Evolutionary conservation across 2,888 invertebrate species (phyloP).

Genomic region (Andrena haemorrhoa): DNA sequence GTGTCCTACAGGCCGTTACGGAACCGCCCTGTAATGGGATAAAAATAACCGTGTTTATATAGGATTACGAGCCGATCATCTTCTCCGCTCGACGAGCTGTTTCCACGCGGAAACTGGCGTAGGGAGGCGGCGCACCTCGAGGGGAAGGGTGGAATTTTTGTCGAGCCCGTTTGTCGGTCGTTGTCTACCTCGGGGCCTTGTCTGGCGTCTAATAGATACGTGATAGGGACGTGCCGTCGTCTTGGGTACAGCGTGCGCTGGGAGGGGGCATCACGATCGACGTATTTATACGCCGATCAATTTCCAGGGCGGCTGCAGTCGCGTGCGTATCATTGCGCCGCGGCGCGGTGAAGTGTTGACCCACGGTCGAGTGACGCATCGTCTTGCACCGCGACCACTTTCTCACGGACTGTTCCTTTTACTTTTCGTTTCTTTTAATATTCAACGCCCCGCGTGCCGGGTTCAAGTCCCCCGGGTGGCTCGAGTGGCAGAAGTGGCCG

Average conservation of each 20-base stretch:
- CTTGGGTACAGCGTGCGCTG: conserved; percentile 8
- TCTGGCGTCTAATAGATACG: conserved; percentile 46
- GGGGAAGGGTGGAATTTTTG: conserved; percentile 55
- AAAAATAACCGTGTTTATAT: conserved; percentile 78
- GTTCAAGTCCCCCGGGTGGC: neutral
- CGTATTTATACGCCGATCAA: conserved; percentile 50
- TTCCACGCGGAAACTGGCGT: conserved; percentile 9
- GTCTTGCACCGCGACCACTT: conserved; percentile 13
- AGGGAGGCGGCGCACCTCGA: conserved; percentile 18
- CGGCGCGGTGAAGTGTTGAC: conserved; percentile 17
- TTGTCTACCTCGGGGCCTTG: conserved; percentile 6
- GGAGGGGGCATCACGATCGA: neutral
- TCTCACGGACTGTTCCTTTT: conserved; percentile 2
- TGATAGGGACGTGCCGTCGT: conserved; percentile 40
- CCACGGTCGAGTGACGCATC: conserved; percentile 7
- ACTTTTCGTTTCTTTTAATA: conserved; percentile 17
- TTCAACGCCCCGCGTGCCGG: neutral
- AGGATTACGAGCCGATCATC: conserved; percentile 74
- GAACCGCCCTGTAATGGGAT: conserved; percentile 74
- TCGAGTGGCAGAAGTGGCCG: neutral
- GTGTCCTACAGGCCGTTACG: conserved; percentile 62
- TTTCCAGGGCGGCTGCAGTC: conserved; percentile 13
- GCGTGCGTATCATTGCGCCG: conserved; percentile 32
- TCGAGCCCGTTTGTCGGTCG: conserved; percentile 3
- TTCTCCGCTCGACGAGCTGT: conserved; percentile 52